Evolutionary conservation across 2,113 vertebrate genomes (phyloP).

Genomic region (Hippopotamus amphibius): DNA sequence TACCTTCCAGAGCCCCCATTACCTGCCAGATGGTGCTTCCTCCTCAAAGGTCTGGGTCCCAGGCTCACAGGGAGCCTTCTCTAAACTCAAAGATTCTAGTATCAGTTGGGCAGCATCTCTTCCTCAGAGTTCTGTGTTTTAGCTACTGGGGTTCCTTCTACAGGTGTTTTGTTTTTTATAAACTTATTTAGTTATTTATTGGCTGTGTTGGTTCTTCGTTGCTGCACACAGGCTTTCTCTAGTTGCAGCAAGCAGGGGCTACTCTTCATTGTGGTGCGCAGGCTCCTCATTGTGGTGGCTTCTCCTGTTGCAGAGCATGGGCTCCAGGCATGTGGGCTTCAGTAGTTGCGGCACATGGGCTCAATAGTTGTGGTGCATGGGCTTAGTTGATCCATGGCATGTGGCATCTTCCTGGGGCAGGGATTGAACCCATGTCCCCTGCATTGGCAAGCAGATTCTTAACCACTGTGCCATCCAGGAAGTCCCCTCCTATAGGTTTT

Average conservation of each 20-base stretch:
- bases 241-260: background rate
- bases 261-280: fast-evolving
- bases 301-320: background rate
- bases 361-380: background rate
- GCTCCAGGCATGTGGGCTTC: fast-evolving
- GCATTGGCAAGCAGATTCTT: background rate
- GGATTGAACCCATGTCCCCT: background rate
- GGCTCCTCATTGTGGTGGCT: background rate
- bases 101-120: too few species aligned
- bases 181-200: too few species aligned
- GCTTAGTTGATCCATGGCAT: background rate
- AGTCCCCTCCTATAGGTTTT: background rate
- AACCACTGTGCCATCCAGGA: background rate
- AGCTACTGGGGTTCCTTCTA: too few species aligned
- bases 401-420: background rate
- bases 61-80: too few species aligned
- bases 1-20: too few species aligned
- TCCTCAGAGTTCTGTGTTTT: too few species aligned
- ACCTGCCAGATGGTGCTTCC: too few species aligned
- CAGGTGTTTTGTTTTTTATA: too few species aligned
- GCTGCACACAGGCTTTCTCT: background rate
- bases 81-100: too few species aligned
- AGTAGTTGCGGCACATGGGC: background rate
- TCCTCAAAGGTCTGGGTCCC: too few species aligned
- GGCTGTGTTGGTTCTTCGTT: background rate